phyloP scores from a whole-genome alignment of 2,797 vertebrate species.

The Dromococcyx pavoninus region DNA sequence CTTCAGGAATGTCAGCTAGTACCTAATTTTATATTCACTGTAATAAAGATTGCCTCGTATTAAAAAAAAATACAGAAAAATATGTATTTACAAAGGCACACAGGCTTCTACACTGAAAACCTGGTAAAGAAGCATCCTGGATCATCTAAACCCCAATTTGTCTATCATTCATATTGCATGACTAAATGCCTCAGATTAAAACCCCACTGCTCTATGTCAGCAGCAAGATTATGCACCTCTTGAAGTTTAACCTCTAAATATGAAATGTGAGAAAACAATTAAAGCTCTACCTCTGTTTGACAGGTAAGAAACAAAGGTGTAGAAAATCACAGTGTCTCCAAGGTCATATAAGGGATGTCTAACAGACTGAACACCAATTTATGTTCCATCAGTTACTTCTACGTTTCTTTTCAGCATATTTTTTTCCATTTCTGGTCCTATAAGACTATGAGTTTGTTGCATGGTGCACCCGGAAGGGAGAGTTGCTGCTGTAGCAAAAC shows the following conservation, averaged over 20 bases:
- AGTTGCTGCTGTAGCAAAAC: background rate
- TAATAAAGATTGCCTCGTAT: background rate
- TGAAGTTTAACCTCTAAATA: background rate
- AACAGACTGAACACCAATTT: background rate
- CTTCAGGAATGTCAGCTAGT: background rate
- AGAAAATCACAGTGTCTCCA: background rate
- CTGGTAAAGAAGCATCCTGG: background rate
- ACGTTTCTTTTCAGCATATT: background rate
- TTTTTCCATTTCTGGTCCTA: background rate
- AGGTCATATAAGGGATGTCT: background rate
- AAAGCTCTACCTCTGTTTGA: background rate
- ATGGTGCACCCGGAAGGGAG: background rate
- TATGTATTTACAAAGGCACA: background rate
- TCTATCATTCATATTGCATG: background rate
- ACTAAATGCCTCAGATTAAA: background rate
- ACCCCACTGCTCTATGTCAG: background rate
- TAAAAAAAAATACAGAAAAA: background rate
- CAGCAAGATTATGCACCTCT: background rate
- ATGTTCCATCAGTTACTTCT: background rate
- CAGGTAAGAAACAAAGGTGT: background rate
- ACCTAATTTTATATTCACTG: background rate
- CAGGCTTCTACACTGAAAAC: background rate
- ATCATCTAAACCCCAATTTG: background rate
- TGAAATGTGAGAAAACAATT: background rate
- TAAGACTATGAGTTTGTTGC: background rate